Conservation (phyloP, 2,888 invertebrate species). For the Orthonychiurus folsomi region DNA sequence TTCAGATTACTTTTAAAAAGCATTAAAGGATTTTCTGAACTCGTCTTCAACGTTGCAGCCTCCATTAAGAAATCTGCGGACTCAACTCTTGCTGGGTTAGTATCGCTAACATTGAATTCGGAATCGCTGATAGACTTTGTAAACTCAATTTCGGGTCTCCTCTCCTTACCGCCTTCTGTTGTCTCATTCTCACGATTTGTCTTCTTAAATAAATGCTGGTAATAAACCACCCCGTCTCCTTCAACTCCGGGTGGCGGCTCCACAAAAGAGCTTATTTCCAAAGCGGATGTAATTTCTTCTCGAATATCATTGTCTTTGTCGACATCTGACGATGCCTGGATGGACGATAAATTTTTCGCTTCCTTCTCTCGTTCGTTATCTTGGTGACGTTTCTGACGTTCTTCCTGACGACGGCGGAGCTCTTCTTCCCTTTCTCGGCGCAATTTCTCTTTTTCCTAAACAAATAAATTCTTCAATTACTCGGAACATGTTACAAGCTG, state of each 20-base stretch:
- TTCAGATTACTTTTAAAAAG: slow-evolving; percentile 2
- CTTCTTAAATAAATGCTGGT: slow-evolving; percentile 34
- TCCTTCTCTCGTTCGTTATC: slow-evolving; percentile 45
- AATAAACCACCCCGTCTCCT: slow-evolving; percentile 34
- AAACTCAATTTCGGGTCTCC: background rate
- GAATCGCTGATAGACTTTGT: background rate
- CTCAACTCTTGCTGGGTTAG: background rate
- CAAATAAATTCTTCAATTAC: slow-evolving; percentile 14
- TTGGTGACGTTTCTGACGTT: slow-evolving; percentile 51
- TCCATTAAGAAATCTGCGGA: background rate
- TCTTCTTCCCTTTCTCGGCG: slow-evolving; percentile 55
- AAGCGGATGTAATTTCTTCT: background rate
- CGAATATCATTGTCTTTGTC: background rate
- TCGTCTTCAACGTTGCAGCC: background rate
- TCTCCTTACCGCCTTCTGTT: background rate
- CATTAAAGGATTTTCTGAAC: too few relatives aligned
- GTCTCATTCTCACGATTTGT: background rate
- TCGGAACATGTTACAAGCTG: background rate
- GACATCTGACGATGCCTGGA: background rate
- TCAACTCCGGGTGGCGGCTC: background rate
- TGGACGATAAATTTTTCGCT: slow-evolving; percentile 13
- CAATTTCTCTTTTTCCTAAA: slow-evolving; percentile 34
- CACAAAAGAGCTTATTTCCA: background rate
- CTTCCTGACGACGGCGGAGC: slow-evolving; percentile 49
- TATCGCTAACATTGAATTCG: background rate